Percentiles rank a stretch among this genome's conserved stretches.
Conservation (phyloP, 1,140 invertebrate species). For the Cyrtorhinus lividipennis region DNA sequence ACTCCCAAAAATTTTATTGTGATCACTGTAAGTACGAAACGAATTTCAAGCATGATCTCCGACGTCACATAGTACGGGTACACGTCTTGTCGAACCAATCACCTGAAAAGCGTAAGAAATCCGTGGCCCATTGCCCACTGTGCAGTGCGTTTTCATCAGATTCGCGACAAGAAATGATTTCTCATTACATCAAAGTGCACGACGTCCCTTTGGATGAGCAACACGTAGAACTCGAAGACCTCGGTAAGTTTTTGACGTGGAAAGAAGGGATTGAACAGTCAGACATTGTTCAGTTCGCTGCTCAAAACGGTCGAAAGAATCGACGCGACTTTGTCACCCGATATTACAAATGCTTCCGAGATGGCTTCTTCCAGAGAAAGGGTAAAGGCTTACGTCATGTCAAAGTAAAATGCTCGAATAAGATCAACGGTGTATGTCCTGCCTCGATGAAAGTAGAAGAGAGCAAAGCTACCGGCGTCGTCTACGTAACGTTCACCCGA, state of each 20-base stretch:
- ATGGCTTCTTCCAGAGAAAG: neutral
- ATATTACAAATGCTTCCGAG: neutral
- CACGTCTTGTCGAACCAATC: too few relatives aligned
- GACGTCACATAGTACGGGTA: neutral
- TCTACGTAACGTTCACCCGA: neutral
- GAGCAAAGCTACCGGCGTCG: neutral
- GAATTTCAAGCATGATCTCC: neutral
- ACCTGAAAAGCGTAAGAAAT: too few relatives aligned
- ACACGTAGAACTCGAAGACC: neutral
- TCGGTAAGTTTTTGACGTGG: neutral
- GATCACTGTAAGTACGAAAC: neutral
- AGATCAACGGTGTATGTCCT: slow-evolving; percentile 1
- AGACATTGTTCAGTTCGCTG: neutral
- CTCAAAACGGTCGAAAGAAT: neutral
- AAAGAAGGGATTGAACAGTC: neutral
- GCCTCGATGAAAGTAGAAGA: neutral
- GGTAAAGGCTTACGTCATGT: neutral
- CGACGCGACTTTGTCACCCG: neutral
- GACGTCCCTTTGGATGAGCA: neutral
- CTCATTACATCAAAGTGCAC: neutral
- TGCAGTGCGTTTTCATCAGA: too few relatives aligned
- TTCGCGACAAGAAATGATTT: neutral
- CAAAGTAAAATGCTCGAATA: neutral
- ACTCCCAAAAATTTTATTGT: neutral
- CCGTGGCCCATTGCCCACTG: too few relatives aligned